phyloP scores from a whole-genome alignment of 2,113 vertebrate species.

The Nerophis lumbriciformis region DNA sequence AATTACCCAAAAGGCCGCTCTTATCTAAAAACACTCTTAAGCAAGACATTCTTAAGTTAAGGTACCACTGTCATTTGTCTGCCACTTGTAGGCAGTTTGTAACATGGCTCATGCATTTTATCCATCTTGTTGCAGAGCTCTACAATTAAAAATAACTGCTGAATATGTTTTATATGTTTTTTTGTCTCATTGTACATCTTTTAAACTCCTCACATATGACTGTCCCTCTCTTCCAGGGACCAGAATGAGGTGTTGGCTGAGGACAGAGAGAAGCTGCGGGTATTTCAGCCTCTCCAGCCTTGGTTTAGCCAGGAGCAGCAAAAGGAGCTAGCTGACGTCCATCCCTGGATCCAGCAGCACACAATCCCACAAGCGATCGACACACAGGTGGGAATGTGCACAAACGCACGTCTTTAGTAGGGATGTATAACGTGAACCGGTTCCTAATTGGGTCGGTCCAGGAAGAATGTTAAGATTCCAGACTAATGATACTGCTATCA shows the following conservation, averaged over 20 bases:
- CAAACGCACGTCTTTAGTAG: not conserved
- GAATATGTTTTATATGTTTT: not conserved
- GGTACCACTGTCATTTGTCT: no score
- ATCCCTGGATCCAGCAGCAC: slow-evolving; percentile 75
- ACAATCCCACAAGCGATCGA: slow-evolving; percentile 70
- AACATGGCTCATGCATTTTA: no score
- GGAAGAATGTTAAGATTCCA: no score
- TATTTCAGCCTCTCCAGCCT: slow-evolving; percentile 76
- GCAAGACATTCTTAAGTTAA: no score
- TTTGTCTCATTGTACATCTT: not conserved
- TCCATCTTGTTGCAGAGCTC: no score
- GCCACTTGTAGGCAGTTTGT: no score
- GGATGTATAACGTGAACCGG: no score
- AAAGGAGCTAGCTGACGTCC: slow-evolving; percentile 78
- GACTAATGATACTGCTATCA: no score
- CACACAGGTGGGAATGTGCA: slow-evolving; percentile 63
- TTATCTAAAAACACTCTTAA: no score
- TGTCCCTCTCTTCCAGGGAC: slow-evolving; percentile 59
- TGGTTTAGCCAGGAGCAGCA: slow-evolving; percentile 77
- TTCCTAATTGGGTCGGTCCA: fast-evolving
- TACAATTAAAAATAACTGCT: no score
- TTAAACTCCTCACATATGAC: slow-evolving; percentile 1
- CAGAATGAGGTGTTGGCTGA: slow-evolving; percentile 75
- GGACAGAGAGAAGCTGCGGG: slow-evolving; percentile 77
- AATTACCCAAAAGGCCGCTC: no score